A percentile compares a stretch with the other conserved stretches of the same genome.
Evolutionary conservation across 2,888 invertebrate species (phyloP).

Genomic region (Caradrina clavipalpis): DNA sequence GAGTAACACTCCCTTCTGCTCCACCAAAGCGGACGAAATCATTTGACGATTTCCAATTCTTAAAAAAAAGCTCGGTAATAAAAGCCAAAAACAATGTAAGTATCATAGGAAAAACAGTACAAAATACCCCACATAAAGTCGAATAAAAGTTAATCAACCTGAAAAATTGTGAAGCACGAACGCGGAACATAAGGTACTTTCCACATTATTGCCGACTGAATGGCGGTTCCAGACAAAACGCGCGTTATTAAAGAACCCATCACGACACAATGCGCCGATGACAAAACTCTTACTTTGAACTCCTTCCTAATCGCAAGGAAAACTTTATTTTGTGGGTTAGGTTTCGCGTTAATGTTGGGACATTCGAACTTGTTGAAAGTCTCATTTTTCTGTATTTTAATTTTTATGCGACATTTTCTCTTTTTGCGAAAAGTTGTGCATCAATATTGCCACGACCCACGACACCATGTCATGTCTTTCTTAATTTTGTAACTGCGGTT

Average conservation of each 20-base stretch:
- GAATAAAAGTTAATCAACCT: conserved; percentile 43
- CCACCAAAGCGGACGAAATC: too few species aligned
- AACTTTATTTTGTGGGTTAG: conserved; percentile 85
- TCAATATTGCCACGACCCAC: too few species aligned
- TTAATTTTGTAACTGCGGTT: too few species aligned
- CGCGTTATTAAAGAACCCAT: conserved; percentile 81
- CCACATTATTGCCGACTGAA: conserved; percentile 55
- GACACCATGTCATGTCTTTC: too few species aligned
- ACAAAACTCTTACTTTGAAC: conserved; percentile 89
- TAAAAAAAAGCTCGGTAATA: too few species aligned
- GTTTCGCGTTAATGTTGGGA: conserved; percentile 54
- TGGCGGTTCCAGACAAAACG: conserved; percentile 67
- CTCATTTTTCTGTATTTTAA: background rate
- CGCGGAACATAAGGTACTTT: conserved; percentile 49
- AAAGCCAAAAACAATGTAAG: too few species aligned
- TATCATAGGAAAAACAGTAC: background rate
- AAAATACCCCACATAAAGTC: conserved; percentile 10
- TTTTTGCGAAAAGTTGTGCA: too few species aligned
- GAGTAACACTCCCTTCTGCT: too few species aligned
- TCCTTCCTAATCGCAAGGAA: conserved; percentile 88
- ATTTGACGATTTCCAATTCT: too few species aligned
- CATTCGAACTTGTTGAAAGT: conserved; percentile 47
- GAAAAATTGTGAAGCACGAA: conserved; percentile 31
- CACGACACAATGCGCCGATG: conserved; percentile 83
- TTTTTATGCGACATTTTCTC: background rate